Percentiles rank a stretch among this genome's conserved stretches.
Evolutionary conservation across 2,888 invertebrate species (phyloP).

Genomic region (Aromia moschata): DNA sequence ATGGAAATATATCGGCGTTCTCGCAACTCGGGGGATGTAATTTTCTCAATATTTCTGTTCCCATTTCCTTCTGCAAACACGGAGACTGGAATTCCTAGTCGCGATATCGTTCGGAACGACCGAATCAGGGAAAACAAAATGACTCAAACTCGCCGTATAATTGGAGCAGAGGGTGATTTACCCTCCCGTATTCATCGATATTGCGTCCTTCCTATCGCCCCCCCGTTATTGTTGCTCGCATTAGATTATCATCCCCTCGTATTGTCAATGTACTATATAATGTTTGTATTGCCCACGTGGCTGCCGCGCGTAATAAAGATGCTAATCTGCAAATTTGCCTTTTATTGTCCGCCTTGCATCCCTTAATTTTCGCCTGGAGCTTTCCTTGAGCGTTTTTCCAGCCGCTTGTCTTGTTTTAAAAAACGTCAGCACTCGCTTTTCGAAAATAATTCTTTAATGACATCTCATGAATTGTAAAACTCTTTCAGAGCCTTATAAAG

Average conservation of each 20-base stretch:
- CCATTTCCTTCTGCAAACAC: background rate
- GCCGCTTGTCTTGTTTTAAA: no score
- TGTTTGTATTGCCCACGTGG: slow-evolving; percentile 38
- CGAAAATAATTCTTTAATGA: no score
- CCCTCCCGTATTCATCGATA: slow-evolving; percentile 35
- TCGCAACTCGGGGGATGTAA: no score
- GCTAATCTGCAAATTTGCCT: slow-evolving; percentile 1
- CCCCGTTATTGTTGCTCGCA: slow-evolving; percentile 30
- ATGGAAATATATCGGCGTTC: no score
- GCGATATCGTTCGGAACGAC: no score
- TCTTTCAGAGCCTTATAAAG: no score
- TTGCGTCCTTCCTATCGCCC: slow-evolving; percentile 27
- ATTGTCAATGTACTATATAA: slow-evolving; percentile 41
- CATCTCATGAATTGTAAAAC: no score
- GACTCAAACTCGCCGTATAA: slow-evolving; percentile 44
- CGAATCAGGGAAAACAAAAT: slow-evolving; percentile 40
- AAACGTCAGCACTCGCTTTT: no score
- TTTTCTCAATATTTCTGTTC: no score
- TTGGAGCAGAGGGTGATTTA: slow-evolving; percentile 43
- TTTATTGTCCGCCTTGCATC: background rate
- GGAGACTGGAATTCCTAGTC: background rate
- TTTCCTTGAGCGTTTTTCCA: no score
- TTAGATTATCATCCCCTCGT: slow-evolving; percentile 49
- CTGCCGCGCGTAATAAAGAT: slow-evolving; percentile 29
- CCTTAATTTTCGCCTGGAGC: no score